Conservation (phyloP, 2,113 vertebrate genomes). For the Osmerus eperlanus region DNA sequence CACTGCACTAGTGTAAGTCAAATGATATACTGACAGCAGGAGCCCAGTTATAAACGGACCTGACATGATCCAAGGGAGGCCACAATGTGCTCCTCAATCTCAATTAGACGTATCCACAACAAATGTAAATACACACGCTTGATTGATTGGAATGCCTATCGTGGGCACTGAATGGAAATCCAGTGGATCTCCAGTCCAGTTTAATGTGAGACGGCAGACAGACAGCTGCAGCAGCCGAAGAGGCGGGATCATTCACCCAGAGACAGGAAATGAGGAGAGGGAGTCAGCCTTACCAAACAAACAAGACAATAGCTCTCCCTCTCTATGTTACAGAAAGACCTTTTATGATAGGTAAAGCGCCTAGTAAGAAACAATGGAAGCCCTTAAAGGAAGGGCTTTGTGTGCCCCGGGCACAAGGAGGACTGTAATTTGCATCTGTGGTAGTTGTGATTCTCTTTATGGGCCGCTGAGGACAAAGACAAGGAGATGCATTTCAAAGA, state of each 20-base stretch:
- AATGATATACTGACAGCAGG: no score
- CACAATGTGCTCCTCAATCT: no score
- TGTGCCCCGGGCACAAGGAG: slow-evolving; percentile 29
- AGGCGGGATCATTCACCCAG: slow-evolving; percentile 31
- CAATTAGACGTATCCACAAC: no score
- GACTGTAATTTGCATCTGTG: slow-evolving; percentile 60
- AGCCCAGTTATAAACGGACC: no score
- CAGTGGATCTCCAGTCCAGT: background rate
- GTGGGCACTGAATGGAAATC: background rate
- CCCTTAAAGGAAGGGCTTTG: slow-evolving; percentile 42
- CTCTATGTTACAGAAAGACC: slow-evolving; percentile 28
- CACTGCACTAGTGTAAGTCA: no score
- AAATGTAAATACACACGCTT: no score
- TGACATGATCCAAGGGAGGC: no score
- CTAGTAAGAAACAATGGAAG: slow-evolving; percentile 43
- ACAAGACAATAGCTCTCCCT: slow-evolving; percentile 43
- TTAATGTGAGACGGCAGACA: background rate
- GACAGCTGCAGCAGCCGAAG: slow-evolving; percentile 26
- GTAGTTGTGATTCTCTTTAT: slow-evolving; percentile 61
- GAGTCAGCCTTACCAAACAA: slow-evolving; percentile 37
- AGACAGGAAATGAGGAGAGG: slow-evolving; percentile 37
- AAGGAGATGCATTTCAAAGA: slow-evolving; percentile 4
- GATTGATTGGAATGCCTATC: no score
- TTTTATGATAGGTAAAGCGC: slow-evolving; percentile 21
- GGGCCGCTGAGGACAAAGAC: slow-evolving; percentile 47